Percentiles rank a stretch among this genome's conserved stretches.
Evolutionary conservation across 2,888 invertebrate species (phyloP).

Genomic region (Andrena praecox): DNA sequence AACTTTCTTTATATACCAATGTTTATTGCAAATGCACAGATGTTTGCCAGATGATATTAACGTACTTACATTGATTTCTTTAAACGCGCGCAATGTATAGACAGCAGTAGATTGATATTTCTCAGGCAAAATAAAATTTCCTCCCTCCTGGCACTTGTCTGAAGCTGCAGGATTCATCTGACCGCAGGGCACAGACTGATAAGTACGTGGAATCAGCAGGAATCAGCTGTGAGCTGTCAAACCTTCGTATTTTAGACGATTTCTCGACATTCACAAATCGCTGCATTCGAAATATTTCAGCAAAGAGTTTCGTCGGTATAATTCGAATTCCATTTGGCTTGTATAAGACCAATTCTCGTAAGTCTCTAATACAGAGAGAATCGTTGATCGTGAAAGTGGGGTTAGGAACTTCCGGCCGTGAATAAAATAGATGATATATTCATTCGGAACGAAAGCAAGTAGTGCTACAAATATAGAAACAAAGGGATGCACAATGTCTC

Average conservation of each 20-base stretch:
- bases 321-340: neutral
- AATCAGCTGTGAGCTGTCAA: constrained; percentile 61
- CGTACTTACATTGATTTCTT: too few species aligned
- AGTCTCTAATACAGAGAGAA: neutral
- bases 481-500: constrained; percentile 76
- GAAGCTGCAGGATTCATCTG: too few species aligned
- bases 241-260: constrained; percentile 2
- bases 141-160: too few species aligned
- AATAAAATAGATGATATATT: neutral
- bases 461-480: neutral
- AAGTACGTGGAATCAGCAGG: constrained; percentile 34
- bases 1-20: too few species aligned
- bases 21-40: too few species aligned
- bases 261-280: neutral
- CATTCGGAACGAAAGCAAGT: constrained; percentile 10
- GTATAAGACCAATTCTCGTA: neutral
- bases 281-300: neutral
- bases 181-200: too few species aligned
- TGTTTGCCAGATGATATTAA: too few species aligned
- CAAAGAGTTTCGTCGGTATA: neutral
- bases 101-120: too few species aligned
- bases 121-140: too few species aligned
- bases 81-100: too few species aligned
- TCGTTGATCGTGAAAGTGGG: neutral
- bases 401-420: constrained; percentile 25